Base-by-base conservation (phyloP, 2,113 vertebrate genomes). In the Urocitellus parryii region DNA sequence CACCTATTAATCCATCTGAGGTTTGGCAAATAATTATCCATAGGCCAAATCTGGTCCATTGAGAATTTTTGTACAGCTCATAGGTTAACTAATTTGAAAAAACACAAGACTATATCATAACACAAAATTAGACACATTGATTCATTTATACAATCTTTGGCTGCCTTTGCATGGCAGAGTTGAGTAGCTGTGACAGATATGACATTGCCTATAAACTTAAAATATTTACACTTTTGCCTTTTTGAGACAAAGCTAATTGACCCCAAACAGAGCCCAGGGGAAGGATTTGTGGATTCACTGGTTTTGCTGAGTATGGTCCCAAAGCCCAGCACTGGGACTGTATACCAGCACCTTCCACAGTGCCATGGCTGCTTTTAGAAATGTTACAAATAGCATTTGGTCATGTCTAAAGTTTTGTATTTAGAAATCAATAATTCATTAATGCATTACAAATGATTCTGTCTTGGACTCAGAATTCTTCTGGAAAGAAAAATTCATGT, bases 381-480 rank as follows among this genome's bases (percentile, higher is more conserved):
- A 94, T 37, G 42, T 34, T 67, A 87, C 4, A 91, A 63, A 63
- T 1, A 9, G 79, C 8, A 89, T 80, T 4, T 94, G 65, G 90
- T 70, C 93, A 0, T 68, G 18, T 45, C 70, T 70, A 86, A 73
- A 94, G 76, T 90, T 94, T 84, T 92, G 9, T 86, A 67, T 51
- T n/a, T 96, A 22, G 76, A 94, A 45, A 58, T 88, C 78, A 94
- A 85, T 20, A 80, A 74, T 53, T 89, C n/a, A 80, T 61, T 34
- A 70, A 63, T n/a, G 34, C 48, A 80, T 86, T 91, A 70, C 91
- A 93, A 90, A 80, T 76, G 12, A 61, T 91, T 29, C 34, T 80
- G 10, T 83, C 42, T 89, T 22, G 63, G 39, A 94, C 48, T 78
- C 73, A 96, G 39, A 67, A 76, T 94, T 95, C 34, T 91, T 97